A percentile compares a stretch with the other conserved stretches of the same genome.
Evolutionary conservation across 2,888 invertebrate genomes (phyloP).

Genomic region (Nycteola revayana): DNA sequence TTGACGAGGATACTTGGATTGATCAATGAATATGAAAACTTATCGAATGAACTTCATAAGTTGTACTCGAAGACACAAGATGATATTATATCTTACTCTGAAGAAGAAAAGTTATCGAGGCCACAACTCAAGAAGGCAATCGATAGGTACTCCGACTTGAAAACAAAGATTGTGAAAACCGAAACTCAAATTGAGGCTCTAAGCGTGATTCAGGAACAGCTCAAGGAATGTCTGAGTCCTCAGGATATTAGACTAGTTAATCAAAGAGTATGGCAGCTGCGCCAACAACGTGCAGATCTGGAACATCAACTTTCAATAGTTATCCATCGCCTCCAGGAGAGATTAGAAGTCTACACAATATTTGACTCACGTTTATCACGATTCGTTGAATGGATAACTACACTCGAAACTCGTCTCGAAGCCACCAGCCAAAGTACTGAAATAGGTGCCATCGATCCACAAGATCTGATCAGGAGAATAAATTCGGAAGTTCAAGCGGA

Average conservation of each 20-base stretch:
- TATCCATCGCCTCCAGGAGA: constrained; percentile 88
- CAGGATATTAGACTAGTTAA: constrained; percentile 90
- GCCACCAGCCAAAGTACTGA: constrained; percentile 77
- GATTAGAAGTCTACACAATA: constrained; percentile 85
- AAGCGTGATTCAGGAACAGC: constrained; percentile 88
- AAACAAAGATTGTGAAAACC: constrained; percentile 80
- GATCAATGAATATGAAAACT: constrained; percentile 84
- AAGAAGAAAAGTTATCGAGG: constrained; percentile 81
- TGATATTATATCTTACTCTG: constrained; percentile 80
- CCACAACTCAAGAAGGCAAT: constrained; percentile 84
- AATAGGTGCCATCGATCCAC: constrained; percentile 84
- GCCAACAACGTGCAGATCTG: constrained; percentile 90
- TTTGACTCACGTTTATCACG: constrained; percentile 86
- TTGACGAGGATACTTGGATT: constrained; percentile 85
- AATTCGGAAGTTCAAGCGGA: constrained; percentile 90
- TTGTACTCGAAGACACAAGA: constrained; percentile 85
- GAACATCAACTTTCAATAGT: constrained; percentile 89
- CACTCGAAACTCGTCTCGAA: constrained; percentile 85
- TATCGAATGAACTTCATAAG: constrained; percentile 81
- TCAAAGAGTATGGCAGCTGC: constrained; percentile 89
- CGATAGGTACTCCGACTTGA: constrained; percentile 83
- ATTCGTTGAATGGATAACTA: constrained; percentile 87
- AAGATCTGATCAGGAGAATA: constrained; percentile 86
- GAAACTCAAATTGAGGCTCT: constrained; percentile 86
- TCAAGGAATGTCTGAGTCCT: constrained; percentile 92